Evolutionary conservation across 2,113 vertebrate genomes (phyloP), one percentile per base, ranked within the genome.

Genomic region (Ondatra zibethicus): DNA sequence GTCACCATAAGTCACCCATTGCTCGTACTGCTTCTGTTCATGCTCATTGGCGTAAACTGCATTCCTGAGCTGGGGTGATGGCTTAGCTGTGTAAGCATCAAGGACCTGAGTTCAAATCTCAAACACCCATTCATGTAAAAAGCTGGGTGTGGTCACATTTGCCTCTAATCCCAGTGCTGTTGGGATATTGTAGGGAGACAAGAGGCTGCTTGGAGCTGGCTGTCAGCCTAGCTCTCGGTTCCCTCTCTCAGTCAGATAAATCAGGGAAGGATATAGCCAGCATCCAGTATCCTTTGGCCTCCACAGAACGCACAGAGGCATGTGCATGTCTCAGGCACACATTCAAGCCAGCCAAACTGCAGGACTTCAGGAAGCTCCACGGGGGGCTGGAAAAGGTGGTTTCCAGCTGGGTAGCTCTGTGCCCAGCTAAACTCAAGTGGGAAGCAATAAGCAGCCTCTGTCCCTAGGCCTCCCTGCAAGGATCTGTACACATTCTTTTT

Each of bases 401-500:
- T 50, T 93, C 68, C 27, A 52, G 25, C 27, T 85, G 52, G 8
- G 13, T 36, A 65, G 63, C 77, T 33, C 55, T 33, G n/a, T 33
- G 21, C 36, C 42, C 17, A 21, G 31, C 31, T 81, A 16, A 85
- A 72, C 42, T 78, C 81, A 25, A 42, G 23, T 17, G 23, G 45
- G 63, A 52, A 45, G 31, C 82, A 33, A 12, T 31, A 70, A n/a
- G 76, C 65, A 81, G 52, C 87, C 63, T 94, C 78, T 84, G 70
- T n/a, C 52, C 58, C 76, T 33, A 25, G 47, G 23, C 39, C 36
- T 33, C 14, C 63, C 29, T 47, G 7, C 58, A 61, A 93, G 7
- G 55, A 31, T 61, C 78, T 52, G 33, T 11, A 23, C 58, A 31
- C 29, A 5, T 72, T 63, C 6, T 42, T 45, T 23, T 55, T 61